These are phyloP conservation scores for Drosophila arizonae DNA, from an alignment of 1,140 invertebrate species.

Conservation along the genomic window DNA sequence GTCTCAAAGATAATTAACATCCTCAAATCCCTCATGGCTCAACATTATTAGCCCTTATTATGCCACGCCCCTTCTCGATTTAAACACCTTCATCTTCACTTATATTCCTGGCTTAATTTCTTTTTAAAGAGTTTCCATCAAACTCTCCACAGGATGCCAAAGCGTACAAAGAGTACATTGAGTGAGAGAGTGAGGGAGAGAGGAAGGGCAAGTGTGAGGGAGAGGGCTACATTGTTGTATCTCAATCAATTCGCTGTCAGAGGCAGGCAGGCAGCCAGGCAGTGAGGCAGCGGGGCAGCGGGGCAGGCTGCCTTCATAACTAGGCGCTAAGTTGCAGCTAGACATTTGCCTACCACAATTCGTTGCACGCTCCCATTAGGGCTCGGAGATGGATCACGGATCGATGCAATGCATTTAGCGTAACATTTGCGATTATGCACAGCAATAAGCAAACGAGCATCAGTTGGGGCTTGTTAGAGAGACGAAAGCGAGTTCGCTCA, in stretches of 20 bases:
- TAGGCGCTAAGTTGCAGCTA: conserved; percentile 45
- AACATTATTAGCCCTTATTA: too few species aligned
- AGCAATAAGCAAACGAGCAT: conserved; percentile 32
- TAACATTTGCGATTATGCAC: conserved; percentile 48
- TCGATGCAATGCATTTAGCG: conserved; percentile 51
- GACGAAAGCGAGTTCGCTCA: too few species aligned
- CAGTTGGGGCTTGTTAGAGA: conserved; percentile 20
- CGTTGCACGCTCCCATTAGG: conserved; percentile 40
- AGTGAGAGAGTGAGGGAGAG: conserved; percentile 3
- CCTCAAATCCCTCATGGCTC: too few species aligned
- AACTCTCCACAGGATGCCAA: conserved; percentile 33
- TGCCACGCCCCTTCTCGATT: too few species aligned
- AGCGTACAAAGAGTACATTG: not conserved
- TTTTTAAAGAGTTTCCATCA: conserved; percentile 8
- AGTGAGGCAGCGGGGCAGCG: not conserved
- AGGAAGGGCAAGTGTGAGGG: not conserved
- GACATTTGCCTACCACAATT: conserved; percentile 50
- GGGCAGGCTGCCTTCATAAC: conserved; percentile 18
- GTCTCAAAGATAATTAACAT: too few species aligned
- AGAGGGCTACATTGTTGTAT: not conserved
- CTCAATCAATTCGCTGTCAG: conserved; percentile 21
- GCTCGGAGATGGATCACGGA: conserved; percentile 23
- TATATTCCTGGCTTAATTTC: not conserved
- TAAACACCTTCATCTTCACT: too few species aligned
- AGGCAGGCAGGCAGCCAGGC: not conserved